Conservation (phyloP, 2,797 vertebrate species). For the Argya squamiceps region DNA sequence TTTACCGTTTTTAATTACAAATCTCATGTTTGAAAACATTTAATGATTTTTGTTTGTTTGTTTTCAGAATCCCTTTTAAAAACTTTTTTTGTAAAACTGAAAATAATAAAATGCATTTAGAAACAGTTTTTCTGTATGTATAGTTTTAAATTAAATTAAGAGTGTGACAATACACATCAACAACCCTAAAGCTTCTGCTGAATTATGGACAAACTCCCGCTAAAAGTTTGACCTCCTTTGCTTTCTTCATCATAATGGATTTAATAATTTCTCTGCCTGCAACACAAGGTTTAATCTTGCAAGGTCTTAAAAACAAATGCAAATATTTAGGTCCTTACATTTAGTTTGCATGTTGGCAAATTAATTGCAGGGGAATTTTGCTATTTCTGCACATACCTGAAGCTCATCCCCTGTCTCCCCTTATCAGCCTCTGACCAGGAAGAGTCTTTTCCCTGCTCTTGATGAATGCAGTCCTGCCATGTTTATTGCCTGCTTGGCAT, state of each 20-base stretch:
- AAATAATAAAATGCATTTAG: not conserved
- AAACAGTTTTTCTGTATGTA: not conserved
- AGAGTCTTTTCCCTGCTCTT: not conserved
- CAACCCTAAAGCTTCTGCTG: not conserved
- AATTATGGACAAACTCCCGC: not conserved
- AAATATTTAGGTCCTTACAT: not conserved
- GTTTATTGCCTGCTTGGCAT: not conserved
- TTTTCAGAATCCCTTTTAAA: not conserved
- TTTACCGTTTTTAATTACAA: not conserved
- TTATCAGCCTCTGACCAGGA: not conserved
- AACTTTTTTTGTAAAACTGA: rapidly evolving
- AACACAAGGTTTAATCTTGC: not conserved
- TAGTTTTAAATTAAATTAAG: not conserved
- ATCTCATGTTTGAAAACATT: not conserved
- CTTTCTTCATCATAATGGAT: not conserved
- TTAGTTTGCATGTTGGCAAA: not conserved
- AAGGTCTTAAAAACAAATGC: not conserved
- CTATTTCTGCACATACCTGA: not conserved
- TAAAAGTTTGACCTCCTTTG: not conserved
- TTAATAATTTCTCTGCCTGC: not conserved
- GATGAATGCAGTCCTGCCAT: not conserved
- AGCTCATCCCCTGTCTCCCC: not conserved
- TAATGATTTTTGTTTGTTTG: not conserved
- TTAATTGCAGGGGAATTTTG: not conserved
- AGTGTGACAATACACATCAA: not conserved